A percentile compares a stretch with the other conserved stretches of the same genome.
phyloP scores from a whole-genome alignment of 2,113 vertebrate species.

The Gavialis gangeticus region DNA sequence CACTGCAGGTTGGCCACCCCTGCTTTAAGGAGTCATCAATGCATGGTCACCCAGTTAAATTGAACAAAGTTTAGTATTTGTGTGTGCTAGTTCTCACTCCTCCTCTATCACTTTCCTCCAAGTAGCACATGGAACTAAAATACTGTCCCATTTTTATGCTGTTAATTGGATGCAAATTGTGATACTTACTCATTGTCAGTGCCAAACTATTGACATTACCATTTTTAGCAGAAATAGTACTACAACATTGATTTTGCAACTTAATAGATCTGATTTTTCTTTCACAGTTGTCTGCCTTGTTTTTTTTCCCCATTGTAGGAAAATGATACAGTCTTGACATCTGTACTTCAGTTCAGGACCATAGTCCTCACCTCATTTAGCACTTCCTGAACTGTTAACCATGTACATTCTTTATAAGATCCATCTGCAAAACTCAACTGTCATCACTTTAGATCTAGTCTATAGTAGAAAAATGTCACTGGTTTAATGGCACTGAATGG shows the following conservation, averaged over 20 bases:
- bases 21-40: background rate
- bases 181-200: no score
- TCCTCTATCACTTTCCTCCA: background rate
- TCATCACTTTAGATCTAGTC: conserved; percentile 14
- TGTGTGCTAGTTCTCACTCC: background rate
- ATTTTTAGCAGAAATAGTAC: no score
- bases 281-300: no score
- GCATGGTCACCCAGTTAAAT: background rate
- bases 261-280: no score
- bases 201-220: no score
- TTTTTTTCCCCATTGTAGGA: background rate
- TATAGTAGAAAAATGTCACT: background rate
- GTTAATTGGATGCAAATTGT: no score
- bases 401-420: background rate
- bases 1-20: no score
- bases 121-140: background rate
- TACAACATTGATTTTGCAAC: no score
- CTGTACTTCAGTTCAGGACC: background rate
- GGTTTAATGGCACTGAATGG: background rate
- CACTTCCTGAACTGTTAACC: background rate
- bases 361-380: background rate
- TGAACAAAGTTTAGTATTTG: background rate
- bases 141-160: no score
- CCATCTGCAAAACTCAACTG: background rate
- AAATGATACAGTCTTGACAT: background rate